phyloP scores from a whole-genome alignment of 2,113 vertebrate species.

The Rhea americana region DNA sequence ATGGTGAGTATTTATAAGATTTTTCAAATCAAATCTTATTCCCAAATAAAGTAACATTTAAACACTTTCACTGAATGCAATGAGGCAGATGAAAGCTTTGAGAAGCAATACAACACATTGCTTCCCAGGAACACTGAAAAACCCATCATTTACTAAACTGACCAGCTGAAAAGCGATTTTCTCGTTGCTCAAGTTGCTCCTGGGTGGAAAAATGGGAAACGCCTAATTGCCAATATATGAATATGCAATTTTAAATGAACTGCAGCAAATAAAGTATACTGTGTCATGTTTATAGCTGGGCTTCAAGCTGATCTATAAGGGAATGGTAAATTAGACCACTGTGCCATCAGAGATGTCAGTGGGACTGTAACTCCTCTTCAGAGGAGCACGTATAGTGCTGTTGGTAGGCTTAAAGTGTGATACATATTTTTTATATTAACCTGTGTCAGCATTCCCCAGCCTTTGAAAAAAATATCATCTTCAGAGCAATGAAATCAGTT shows the following conservation, averaged over 20 bases:
- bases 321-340: slow-evolving; percentile 43
- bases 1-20: neutral
- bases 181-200: neutral
- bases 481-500: neutral
- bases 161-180: slow-evolving; percentile 6
- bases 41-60: neutral
- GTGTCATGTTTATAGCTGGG: slow-evolving; percentile 35
- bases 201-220: slow-evolving; percentile 43
- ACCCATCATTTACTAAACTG: slow-evolving; percentile 18
- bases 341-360: slow-evolving; percentile 22
- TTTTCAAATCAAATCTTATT: neutral
- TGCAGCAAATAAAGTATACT: slow-evolving; percentile 40
- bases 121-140: neutral
- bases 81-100: neutral
- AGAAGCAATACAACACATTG: neutral
- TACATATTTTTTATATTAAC: neutral
- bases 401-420: slow-evolving; percentile 24
- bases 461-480: neutral
- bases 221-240: slow-evolving; percentile 51
- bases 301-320: slow-evolving; percentile 47
- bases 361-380: slow-evolving; percentile 29
- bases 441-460: neutral
- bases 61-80: neutral
- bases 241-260: slow-evolving; percentile 48
- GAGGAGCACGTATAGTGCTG: neutral